Conservation (phyloP, 2,797 vertebrate genomes). For the Halcyon chelicuti region DNA sequence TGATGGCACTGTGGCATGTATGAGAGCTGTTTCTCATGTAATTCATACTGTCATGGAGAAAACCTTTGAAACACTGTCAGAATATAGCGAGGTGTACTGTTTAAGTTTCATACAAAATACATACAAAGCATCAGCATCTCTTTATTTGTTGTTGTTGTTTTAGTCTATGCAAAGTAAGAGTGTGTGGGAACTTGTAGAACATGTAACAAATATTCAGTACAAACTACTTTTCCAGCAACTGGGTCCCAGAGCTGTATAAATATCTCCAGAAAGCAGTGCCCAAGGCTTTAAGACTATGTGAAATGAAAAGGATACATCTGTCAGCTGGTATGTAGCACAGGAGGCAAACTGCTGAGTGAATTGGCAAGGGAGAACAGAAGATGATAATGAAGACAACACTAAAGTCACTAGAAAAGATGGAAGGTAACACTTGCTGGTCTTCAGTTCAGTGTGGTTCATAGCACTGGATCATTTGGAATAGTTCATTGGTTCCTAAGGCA, state of each 20-base stretch:
- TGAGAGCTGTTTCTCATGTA: neutral
- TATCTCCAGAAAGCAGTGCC: slow-evolving; percentile 49
- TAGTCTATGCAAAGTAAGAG: slow-evolving; percentile 38
- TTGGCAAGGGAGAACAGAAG: slow-evolving; percentile 26
- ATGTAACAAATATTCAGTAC: slow-evolving; percentile 65
- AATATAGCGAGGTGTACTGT: neutral
- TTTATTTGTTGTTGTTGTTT: neutral
- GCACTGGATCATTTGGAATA: neutral
- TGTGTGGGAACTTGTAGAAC: slow-evolving; percentile 39
- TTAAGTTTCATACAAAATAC: slow-evolving; percentile 24
- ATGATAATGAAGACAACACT: slow-evolving; percentile 50
- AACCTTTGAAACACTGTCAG: neutral
- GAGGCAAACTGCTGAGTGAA: slow-evolving; percentile 55
- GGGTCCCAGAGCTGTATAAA: slow-evolving; percentile 48
- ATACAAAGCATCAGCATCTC: neutral
- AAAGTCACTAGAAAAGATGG: slow-evolving; percentile 41
- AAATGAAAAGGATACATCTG: slow-evolving; percentile 67
- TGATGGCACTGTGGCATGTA: neutral
- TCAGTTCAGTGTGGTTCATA: slow-evolving; percentile 27
- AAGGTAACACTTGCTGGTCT: slow-evolving; percentile 40
- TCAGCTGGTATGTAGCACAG: slow-evolving; percentile 29
- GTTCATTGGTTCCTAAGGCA: neutral
- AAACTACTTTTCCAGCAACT: slow-evolving; percentile 60
- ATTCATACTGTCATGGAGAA: neutral
- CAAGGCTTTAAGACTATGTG: slow-evolving; percentile 58